Conservation (phyloP, 2,888 invertebrate species). For the Microctonus hyperodae region DNA sequence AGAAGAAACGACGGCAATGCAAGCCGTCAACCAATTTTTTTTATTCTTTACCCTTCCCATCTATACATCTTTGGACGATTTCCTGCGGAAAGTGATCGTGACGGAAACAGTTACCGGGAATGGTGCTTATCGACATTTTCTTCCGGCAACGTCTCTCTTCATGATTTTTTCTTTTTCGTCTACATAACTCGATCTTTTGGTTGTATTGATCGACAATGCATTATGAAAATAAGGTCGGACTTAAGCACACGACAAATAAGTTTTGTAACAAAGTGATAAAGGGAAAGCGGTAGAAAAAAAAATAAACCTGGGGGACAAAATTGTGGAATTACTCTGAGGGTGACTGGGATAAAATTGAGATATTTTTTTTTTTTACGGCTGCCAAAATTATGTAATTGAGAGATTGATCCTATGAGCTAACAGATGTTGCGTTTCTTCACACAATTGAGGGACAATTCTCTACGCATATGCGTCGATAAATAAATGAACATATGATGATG, state of each 20-base stretch:
- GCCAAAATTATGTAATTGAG: constrained; percentile 28
- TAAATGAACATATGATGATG: constrained; percentile 9
- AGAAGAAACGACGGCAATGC: constrained; percentile 18
- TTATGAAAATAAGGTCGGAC: not conserved
- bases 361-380: constrained; percentile 15
- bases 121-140: constrained; percentile 34
- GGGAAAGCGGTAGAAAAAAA: constrained; percentile 9
- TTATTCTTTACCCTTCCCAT: constrained; percentile 22
- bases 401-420: constrained; percentile 42
- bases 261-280: constrained; percentile 6
- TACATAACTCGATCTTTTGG: not conserved
- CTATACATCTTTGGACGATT: constrained; percentile 32
- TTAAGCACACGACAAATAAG: not conserved
- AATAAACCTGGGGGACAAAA: constrained; percentile 21
- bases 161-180: not conserved
- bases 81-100: constrained; percentile 33
- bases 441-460: constrained; percentile 46
- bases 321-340: not conserved
- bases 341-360: constrained; percentile 21
- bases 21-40: constrained; percentile 2
- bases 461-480: constrained; percentile 50
- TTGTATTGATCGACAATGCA: not conserved
- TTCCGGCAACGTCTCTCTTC: constrained; percentile 13
- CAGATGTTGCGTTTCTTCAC: constrained; percentile 49
- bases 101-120: constrained; percentile 34